Base-by-base conservation (phyloP, 2,888 invertebrate genomes). In the Himalopsyche japonica region DNA sequence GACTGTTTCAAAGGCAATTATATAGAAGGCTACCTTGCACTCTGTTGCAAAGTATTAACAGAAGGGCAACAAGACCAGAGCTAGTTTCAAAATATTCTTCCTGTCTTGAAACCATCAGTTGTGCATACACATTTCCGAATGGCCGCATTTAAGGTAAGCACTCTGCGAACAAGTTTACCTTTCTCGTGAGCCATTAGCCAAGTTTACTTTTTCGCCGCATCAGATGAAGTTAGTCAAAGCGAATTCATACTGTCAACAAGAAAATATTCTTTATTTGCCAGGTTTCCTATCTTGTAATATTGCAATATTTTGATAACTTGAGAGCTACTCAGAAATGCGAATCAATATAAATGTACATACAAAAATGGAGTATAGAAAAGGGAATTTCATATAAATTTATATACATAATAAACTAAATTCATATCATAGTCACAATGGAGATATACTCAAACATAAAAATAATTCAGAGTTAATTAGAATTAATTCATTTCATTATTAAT, bases 211-310 rank as follows among this genome's bases (percentile, higher is more conserved):
- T 82, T 82, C 48, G 34, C 82, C 34, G 49, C 82, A 48, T 82
- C 78, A 78, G 78, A 57, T 78, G 78, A 82, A 82, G 82, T 82
- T 82, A 76, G 82, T 82, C 82, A 82, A 82, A 82, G 82, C 82
- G 76, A 30, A 20, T 57, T 20, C 20, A 8, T 57, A 57, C 20
- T 57, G 57, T 24, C 57, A 57, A 57, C 57, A 57, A 57, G 57
- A 57, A 57, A 57, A 57, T 57, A 57, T 57, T 57, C 57, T 57
- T 20, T 57, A 57, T 57, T 57, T 20, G 57, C 57, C 57, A 57
- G 57, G 57, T 57, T 20, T 8, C n/a, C 57, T 57, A 20, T 24
- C 20, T 57, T 24, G 57, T 1, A 57, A 49, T 20, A 57, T 57
- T 24, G 57, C 57, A 57, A 57, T 20, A 57, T 57, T 57, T 57